Evolutionary conservation across 2,113 vertebrate species (phyloP).

Genomic region (Ardeotis arabs): DNA sequence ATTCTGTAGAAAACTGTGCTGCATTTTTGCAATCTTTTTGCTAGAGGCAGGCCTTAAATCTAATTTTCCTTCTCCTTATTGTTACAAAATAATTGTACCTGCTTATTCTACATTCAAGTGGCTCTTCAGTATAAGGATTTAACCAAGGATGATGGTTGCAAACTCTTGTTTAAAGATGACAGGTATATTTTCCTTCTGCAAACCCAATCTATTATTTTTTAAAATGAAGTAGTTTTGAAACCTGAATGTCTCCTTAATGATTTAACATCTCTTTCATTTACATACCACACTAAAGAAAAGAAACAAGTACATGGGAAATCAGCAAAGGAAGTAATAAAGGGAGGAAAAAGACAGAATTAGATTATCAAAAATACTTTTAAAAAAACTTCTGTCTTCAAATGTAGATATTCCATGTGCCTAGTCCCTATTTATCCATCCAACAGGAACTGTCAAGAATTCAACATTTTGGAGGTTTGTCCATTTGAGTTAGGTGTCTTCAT

Average conservation of each 20-base stretch:
- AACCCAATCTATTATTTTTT: background rate
- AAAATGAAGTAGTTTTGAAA: background rate
- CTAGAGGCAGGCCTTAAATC: background rate
- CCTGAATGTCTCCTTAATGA: background rate
- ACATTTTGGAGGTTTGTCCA: background rate
- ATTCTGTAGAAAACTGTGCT: background rate
- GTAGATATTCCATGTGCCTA: background rate
- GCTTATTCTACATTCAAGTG: background rate
- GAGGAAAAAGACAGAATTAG: background rate
- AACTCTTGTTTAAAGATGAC: background rate
- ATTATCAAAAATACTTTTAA: background rate
- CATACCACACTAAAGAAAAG: background rate
- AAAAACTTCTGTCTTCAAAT: background rate
- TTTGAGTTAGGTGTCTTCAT: background rate
- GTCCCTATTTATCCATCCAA: background rate
- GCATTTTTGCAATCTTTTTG: background rate
- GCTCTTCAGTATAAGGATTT: background rate
- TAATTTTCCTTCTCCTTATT: background rate
- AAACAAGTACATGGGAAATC: background rate
- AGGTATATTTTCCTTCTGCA: background rate
- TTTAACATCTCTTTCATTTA: background rate
- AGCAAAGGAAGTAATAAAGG: background rate
- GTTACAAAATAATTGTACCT: background rate
- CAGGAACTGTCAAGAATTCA: background rate
- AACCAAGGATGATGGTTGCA: background rate